Evolutionary conservation across 2,888 invertebrate genomes (phyloP).

Genomic region (Dione juno): DNA sequence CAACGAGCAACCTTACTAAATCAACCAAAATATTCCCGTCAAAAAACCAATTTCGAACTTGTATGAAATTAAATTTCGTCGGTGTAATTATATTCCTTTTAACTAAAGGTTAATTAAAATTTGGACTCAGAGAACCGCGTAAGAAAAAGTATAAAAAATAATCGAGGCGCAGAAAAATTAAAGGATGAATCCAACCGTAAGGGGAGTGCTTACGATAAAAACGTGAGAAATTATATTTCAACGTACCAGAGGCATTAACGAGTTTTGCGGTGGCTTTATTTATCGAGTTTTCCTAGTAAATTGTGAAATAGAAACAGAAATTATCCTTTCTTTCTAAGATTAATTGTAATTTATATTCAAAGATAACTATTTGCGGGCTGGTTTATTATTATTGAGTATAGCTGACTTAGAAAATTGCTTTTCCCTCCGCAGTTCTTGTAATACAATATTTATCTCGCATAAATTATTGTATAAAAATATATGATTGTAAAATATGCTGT

Average conservation of each 20-base stretch:
- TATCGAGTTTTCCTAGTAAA: conserved; percentile 15
- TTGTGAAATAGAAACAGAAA: conserved; percentile 8
- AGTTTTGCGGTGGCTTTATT: conserved; percentile 64
- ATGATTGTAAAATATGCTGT: too few relatives aligned
- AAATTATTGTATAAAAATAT: neutral
- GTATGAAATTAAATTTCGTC: conserved; percentile 32
- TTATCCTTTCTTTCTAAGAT: neutral
- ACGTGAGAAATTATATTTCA: conserved; percentile 70
- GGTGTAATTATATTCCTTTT: conserved; percentile 34
- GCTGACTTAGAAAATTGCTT: conserved; percentile 6
- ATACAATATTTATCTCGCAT: neutral
- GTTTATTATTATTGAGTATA: neutral
- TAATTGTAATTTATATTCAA: conserved; percentile 4
- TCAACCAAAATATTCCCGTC: conserved; percentile 8
- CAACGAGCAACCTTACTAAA: conserved; percentile 24
- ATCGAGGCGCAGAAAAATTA: conserved; percentile 66
- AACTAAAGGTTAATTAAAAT: conserved; percentile 41
- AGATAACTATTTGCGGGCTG: neutral
- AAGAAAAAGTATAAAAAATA: conserved; percentile 52
- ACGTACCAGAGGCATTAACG: conserved; percentile 68
- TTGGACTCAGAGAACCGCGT: conserved; percentile 35
- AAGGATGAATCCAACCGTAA: conserved; percentile 69
- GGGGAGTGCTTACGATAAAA: conserved; percentile 65
- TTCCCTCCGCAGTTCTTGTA: neutral
- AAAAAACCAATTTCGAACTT: conserved; percentile 17